A percentile compares a stretch with the other conserved stretches of the same genome.
phyloP scores from a whole-genome alignment of 2,888 invertebrate species.

The Harpalus rufipes region DNA sequence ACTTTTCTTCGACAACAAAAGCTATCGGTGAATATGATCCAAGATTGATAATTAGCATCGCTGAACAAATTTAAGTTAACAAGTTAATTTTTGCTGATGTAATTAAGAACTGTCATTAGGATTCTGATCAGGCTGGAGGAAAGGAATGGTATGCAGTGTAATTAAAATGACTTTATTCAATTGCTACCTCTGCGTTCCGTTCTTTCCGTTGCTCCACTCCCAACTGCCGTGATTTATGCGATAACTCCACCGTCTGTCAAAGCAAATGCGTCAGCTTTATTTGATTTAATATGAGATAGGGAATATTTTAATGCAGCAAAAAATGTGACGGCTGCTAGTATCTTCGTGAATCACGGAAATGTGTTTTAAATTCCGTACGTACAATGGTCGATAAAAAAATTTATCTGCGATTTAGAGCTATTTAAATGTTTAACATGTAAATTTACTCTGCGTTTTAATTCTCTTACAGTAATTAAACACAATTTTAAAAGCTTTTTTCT shows the following conservation, averaged over 20 bases:
- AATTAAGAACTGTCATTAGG: conserved; percentile 47
- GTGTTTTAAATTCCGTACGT: conserved; percentile 53
- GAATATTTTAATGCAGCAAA: conserved; percentile 38
- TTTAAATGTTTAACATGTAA: conserved; percentile 65
- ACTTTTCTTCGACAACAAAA: not conserved
- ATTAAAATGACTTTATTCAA: conserved; percentile 50
- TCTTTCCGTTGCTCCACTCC: not conserved
- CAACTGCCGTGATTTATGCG: conserved; percentile 11
- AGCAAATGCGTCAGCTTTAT: conserved; percentile 27
- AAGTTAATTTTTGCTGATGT: conserved; percentile 34
- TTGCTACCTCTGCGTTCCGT: conserved; percentile 19
- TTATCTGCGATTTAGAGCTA: conserved; percentile 63
- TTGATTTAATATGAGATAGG: conserved; percentile 36
- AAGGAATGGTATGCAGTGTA: conserved; percentile 24
- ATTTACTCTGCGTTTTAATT: conserved; percentile 65
- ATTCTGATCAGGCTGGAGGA: conserved; percentile 31
- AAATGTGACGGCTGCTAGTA: conserved; percentile 11
- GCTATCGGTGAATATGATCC: not conserved
- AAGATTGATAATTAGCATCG: conserved; percentile 35
- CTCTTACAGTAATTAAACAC: conserved; percentile 61
- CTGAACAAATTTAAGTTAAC: conserved; percentile 39
- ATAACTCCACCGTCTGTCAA: conserved; percentile 32
- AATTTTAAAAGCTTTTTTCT: conserved; percentile 65
- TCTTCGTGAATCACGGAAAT: conserved; percentile 4
- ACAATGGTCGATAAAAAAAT: conserved; percentile 56